Evolutionary conservation across 2,888 invertebrate species (phyloP), one percentile per base, ranked within the genome.

Genomic region (Lithophane semibrunnea): DNA sequence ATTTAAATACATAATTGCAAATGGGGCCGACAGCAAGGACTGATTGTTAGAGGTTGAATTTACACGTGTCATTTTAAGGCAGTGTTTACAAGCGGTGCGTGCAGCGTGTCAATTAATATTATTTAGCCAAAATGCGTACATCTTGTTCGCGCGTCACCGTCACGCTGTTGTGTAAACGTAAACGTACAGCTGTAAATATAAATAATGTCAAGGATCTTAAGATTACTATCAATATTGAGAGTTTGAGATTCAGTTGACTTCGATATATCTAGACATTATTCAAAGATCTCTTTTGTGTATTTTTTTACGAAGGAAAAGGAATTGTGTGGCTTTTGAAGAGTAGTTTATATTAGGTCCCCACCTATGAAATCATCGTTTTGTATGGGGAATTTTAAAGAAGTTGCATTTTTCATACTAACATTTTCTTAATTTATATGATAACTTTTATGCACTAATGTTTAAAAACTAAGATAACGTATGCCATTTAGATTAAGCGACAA

Each of bases 1-100:
- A 52, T 73, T 67, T 44, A 49, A 73, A 52, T 18, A 18, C 52
- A 52, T 78, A 5, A 10, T 79, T 58, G 18, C 0, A 47, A 54
- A 44, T 52, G 44, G 8, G 24, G 24, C 13, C 16, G 47, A 60
- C n/a, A 83, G 18, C 37, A 83, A 68, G 77, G 42, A 37, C 24
- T 29, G 24, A 24, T n/a, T 60, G 37, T 5, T 8, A 29, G 13
- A 58, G 10, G 42, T 79, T 29, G 16, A 24, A 16, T 54, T n/a
- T 8, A 52, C 10, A 37, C n/a, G 10, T 37, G 9, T n/a, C 8
- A n/a, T n/a, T 18, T 29, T 54, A 58, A 16, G 24, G 58, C 16
- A 24, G 58, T 8, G n/a, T 52, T 29, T 72, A 77, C 18, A 47
- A 47, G 16, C 18, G 3, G 13, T 29, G 24, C 18, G 21, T 24